Percentiles rank a stretch among this genome's conserved stretches.
Conservation (phyloP, 1,140 invertebrate genomes). For the Brachionus paranguensis region DNA sequence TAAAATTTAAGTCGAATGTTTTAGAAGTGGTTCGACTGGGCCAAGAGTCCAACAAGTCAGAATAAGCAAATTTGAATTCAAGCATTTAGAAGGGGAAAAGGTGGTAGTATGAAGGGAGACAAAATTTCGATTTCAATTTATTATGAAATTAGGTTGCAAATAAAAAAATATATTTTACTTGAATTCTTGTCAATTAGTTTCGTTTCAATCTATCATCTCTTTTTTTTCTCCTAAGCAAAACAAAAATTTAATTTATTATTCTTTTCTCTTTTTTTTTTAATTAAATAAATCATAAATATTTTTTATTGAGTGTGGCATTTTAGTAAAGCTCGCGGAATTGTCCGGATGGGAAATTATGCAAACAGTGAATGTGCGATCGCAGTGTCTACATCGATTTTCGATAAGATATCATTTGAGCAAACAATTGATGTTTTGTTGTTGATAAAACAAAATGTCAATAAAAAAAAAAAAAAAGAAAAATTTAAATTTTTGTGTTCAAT, state of each 20-base stretch:
- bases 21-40: background rate
- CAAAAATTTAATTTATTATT: background rate
- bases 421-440: background rate
- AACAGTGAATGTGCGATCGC: background rate
- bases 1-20: background rate
- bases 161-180: slow-evolving; percentile 13
- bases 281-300: background rate
- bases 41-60: background rate
- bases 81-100: background rate
- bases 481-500: background rate
- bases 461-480: background rate
- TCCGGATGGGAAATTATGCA: background rate
- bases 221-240: background rate
- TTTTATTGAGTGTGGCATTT: background rate
- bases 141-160: slow-evolving; percentile 35
- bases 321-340: background rate
- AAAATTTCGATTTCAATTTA: background rate
- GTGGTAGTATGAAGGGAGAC: background rate
- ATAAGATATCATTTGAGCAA: slow-evolving; percentile 19
- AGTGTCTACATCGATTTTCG: background rate
- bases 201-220: background rate
- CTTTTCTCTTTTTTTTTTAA: background rate
- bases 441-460: background rate
- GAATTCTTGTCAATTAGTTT: slow-evolving; percentile 30
- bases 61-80: background rate